Base-by-base conservation (phyloP, 2,797 vertebrate species). In the Melanotaenia pygmaea region DNA sequence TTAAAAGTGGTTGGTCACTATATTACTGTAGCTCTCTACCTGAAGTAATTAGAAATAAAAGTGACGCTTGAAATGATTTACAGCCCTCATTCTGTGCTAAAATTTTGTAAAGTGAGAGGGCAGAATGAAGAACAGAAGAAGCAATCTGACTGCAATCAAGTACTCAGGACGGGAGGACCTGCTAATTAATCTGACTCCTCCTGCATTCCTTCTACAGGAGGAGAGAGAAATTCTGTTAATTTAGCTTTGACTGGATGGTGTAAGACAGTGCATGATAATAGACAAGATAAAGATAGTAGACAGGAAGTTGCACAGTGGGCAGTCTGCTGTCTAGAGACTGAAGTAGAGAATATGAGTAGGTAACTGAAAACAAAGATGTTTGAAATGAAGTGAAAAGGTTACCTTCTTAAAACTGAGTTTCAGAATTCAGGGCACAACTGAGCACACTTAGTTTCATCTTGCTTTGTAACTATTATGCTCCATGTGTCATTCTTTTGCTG, bases 311-410 rank as follows among this genome's bases (percentile, higher is more conserved):
- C 59, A 32, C 11, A 18, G 43, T 70, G 64, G 61, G 69, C 37
- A 43, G 30, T 34, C n/a, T 26, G 0, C 45, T 40, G 72, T 79
- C 72, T 81, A 73, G 83, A 57, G 34, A 47, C 13, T 40, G 14
- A 77, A 20, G 76, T 28, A 58, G 63, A 51, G 51, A 65, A 80
- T 70, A 65, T 66, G 51, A 71, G 34, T 24, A 70, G 83, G 64
- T 70, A 16, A 22, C 38, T 18, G 20, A 64, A 73, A 68, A 63
- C 20, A 64, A 26, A 50, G 18, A 38, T 10, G 20, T 62, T 32
- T 32, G 8, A 63, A 13, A 9, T 22, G 40, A 76, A 76, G 30
- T 62, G 30, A 64, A 66, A 64, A 71, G 37, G n/a, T 26, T 9
- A 54, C 22, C 51, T 34, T 6, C 18, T 16, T 34, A 3, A 24